These are phyloP conservation scores for Formicarius rufipectus DNA, from an alignment of 2,113 vertebrate species.

Conservation along the genomic window DNA sequence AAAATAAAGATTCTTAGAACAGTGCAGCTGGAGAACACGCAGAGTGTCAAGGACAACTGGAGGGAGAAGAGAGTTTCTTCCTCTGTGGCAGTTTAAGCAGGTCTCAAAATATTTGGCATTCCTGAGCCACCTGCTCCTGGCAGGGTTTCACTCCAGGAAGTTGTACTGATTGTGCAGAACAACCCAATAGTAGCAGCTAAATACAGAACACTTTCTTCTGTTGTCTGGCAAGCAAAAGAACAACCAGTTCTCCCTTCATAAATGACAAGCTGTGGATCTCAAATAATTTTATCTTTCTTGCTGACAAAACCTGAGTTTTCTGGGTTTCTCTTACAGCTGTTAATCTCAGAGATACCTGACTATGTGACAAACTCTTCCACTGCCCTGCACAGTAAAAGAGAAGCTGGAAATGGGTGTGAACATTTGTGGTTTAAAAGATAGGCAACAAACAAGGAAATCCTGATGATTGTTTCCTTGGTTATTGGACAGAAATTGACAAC, in stretches of 20 bases:
- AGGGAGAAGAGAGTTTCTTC: not conserved
- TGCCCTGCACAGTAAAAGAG: not conserved
- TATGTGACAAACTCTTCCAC: not conserved
- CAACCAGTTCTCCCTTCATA: not conserved
- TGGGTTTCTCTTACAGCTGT: not conserved
- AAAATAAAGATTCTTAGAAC: not conserved
- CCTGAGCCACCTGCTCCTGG: not conserved
- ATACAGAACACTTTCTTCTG: not conserved
- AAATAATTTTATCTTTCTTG: not conserved
- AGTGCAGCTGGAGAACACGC: not conserved
- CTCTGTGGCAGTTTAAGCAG: not conserved
- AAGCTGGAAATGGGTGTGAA: not conserved
- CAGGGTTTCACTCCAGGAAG: not conserved
- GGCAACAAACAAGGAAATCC: not conserved
- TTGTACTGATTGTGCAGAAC: not conserved
- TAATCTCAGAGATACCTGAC: not conserved
- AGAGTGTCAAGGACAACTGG: not conserved
- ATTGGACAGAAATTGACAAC: not conserved
- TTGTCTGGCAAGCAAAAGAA: constrained; percentile 1
- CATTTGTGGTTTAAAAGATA: not conserved
- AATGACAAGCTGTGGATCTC: not conserved
- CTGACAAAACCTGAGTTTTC: not conserved
- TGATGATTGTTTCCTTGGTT: not conserved
- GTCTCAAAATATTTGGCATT: not conserved
- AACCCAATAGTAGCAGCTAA: not conserved